These are phyloP conservation scores for Agonopterix heracliana DNA, from an alignment of 2,888 invertebrate species.

Conservation along the genomic window DNA sequence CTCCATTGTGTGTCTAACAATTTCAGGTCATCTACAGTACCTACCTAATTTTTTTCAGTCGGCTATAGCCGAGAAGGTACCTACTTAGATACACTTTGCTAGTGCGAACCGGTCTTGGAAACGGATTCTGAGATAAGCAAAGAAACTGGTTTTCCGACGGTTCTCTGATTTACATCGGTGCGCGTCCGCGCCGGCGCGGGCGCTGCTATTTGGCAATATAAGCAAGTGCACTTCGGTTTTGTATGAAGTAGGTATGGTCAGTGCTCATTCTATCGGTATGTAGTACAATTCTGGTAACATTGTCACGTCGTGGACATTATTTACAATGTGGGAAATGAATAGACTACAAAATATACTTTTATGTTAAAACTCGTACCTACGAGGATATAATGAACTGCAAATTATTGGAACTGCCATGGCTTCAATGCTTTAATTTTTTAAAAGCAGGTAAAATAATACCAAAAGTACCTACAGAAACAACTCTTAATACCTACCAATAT, in stretches of 20 bases:
- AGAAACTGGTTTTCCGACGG: constrained; percentile 39
- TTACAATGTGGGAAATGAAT: no score
- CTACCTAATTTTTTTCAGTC: constrained; percentile 28
- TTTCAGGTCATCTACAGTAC: constrained; percentile 17
- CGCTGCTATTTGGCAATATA: constrained; percentile 42
- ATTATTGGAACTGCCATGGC: no score
- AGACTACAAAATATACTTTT: no score
- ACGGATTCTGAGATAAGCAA: constrained; percentile 38
- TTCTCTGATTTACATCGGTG: constrained; percentile 10
- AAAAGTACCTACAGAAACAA: no score
- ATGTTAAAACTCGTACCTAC: no score
- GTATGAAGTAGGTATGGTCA: background rate
- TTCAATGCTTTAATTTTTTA: no score
- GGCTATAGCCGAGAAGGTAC: constrained; percentile 15
- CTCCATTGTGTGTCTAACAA: constrained; percentile 3
- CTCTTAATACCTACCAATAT: no score
- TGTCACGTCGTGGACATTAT: no score
- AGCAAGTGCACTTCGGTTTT: constrained; percentile 31
- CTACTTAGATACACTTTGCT: constrained; percentile 10
- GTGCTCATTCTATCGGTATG: background rate
- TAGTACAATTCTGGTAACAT: no score
- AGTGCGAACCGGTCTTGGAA: constrained; percentile 42
- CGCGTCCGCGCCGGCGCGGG: constrained; percentile 29
- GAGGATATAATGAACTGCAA: no score
- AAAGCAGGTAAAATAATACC: no score